Evolutionary conservation across 2,113 vertebrate species (phyloP).

Genomic region (Parus major): DNA sequence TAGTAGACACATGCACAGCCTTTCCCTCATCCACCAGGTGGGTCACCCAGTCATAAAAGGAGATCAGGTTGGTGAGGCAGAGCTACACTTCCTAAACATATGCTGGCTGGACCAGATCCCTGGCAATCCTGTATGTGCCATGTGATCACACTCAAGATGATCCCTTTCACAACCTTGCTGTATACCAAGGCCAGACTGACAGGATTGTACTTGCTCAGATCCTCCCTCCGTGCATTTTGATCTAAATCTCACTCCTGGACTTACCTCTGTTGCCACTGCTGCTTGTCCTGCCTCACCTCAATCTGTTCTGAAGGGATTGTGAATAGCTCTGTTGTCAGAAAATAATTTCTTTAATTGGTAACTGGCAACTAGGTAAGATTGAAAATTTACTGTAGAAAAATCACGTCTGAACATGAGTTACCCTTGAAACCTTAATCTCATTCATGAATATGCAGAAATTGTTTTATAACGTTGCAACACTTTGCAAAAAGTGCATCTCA

Average conservation of each 20-base stretch:
- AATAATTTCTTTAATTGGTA: neutral
- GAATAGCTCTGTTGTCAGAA: neutral
- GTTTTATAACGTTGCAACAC: neutral
- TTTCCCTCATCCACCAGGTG: neutral
- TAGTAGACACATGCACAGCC: neutral
- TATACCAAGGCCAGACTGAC: neutral
- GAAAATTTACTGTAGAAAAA: neutral
- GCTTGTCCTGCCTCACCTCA: neutral
- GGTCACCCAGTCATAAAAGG: neutral
- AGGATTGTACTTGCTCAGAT: neutral
- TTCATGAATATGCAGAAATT: neutral
- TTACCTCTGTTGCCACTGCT: rapidly evolving
- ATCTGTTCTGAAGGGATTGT: neutral
- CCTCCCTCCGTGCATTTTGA: neutral
- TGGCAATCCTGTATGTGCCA: neutral
- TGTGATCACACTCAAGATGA: neutral
- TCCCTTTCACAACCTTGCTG: neutral
- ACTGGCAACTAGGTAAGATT: neutral
- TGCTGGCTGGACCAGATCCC: neutral
- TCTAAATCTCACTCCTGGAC: neutral
- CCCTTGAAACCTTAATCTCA: neutral
- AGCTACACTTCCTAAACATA: neutral
- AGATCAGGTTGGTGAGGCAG: neutral
- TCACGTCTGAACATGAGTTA: neutral
- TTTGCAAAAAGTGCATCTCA: neutral